Conservation (phyloP, 2,113 vertebrate species). For the Sigmodon hispidus region DNA sequence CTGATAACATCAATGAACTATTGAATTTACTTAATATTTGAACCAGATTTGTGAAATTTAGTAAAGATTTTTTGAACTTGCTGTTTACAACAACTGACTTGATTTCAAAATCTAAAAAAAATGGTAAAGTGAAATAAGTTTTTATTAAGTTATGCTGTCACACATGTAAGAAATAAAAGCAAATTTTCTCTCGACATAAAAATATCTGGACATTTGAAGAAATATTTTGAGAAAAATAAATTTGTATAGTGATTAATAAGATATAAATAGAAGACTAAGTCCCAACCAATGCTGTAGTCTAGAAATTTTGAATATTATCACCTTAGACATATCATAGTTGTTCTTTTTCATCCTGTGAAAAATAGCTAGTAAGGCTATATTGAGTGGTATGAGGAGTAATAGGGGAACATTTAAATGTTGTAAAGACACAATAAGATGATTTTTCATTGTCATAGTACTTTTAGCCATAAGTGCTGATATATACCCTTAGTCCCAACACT, state of each 20-base stretch:
- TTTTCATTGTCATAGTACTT: background rate
- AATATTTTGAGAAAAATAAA: background rate
- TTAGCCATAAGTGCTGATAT: background rate
- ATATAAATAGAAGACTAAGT: background rate
- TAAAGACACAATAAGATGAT: background rate
- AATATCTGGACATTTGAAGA: background rate
- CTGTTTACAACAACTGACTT: background rate
- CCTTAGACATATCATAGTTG: background rate
- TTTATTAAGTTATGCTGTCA: background rate
- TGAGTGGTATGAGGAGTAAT: background rate
- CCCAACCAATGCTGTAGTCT: conserved; percentile 9
- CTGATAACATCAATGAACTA: background rate
- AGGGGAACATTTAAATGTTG: background rate
- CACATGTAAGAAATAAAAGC: background rate
- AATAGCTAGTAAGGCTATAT: background rate
- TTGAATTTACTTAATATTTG: background rate
- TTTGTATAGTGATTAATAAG: background rate
- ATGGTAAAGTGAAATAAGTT: background rate
- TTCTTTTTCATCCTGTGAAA: background rate
- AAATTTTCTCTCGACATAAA: background rate
- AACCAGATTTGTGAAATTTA: background rate
- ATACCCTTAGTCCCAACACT: background rate
- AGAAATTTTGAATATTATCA: background rate
- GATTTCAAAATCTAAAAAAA: background rate
- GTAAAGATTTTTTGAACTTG: background rate